Percentiles rank a stretch among this genome's conserved stretches.
Evolutionary conservation across 2,888 invertebrate genomes (phyloP).

Genomic region (Drosophila macrospina): DNA sequence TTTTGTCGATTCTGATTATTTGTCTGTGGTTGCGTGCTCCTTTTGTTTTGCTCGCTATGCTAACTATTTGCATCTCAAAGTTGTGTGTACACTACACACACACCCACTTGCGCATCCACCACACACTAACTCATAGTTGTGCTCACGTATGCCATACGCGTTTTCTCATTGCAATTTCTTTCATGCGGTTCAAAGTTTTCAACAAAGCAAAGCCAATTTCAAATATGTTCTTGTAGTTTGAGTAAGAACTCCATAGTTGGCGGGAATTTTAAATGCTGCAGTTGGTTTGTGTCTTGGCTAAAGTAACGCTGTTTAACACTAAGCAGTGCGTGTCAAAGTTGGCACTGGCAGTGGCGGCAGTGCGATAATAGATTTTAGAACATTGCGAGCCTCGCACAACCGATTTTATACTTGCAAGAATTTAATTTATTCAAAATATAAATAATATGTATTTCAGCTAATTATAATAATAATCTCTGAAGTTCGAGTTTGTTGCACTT

Average conservation of each 20-base stretch:
- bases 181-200: slow-evolving; percentile 52
- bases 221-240: slow-evolving; percentile 13
- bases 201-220: slow-evolving; percentile 35
- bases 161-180: slow-evolving; percentile 49
- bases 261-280: slow-evolving; percentile 10
- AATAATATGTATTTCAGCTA: too few species aligned
- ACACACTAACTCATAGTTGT: slow-evolving; percentile 17
- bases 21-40: slow-evolving; percentile 65
- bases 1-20: slow-evolving; percentile 80
- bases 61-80: slow-evolving; percentile 75
- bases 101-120: slow-evolving; percentile 18
- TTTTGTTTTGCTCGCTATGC: slow-evolving; percentile 49
- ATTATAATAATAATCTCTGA: too few species aligned
- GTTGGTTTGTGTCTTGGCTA: slow-evolving; percentile 30
- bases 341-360: too few species aligned
- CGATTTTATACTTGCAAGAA: too few species aligned
- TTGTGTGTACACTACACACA: slow-evolving; percentile 32
- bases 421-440: too few species aligned
- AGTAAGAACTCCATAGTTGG: background rate
- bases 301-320: slow-evolving; percentile 7
- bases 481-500: too few species aligned
- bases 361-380: too few species aligned
- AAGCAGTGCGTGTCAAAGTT: too few species aligned
- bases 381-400: too few species aligned
- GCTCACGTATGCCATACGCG: slow-evolving; percentile 41